Base-by-base conservation (phyloP, 2,113 vertebrate genomes). In the Bettongia penicillata region DNA sequence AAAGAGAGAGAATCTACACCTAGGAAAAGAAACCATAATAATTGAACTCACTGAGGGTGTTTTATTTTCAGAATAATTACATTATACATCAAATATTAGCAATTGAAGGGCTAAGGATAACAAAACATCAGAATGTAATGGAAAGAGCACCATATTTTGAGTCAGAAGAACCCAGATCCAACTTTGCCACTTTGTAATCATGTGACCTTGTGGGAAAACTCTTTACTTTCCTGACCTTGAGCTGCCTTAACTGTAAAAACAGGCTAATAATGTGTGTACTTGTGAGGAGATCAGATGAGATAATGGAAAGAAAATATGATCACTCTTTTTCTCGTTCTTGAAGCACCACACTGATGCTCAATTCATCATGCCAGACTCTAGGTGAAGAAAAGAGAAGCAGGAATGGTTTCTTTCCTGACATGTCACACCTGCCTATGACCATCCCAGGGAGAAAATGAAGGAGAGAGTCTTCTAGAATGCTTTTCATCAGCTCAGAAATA, bases 251-350 rank as follows among this genome's bases (percentile, higher is more conserved):
- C 14, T 84, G 68, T 23, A 22, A 84, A 84, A 84, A 84, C n/a
- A 43, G n/a, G 37, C 37, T 84, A 84, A 84, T 84, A 43, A 43
- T 19, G 68, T 84, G 19, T 22, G 23, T 43, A 77, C 37, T 84
- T 43, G 37, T 51, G 0, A 31, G 24, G 92, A 93, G 23, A 68
- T 89, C 51, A 93, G 14, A 37, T 93, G 51, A 96, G 28, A 7
- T 47, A 49, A 50, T 19, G 23, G 12, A 61, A 23, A 93, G 68
- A 84, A 84, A 84, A 43, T 22, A 43, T 22, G n/a, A 22, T 4
- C 16, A 43, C 16, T 84, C 16, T 43, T 95, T 77, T 90, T 51
- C 89, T 89, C 24, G 53, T 52, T 68, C 96, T 96, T 53, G 10
- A 52, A n/a, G 90, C n/a, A 49, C 1, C 84, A n/a, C 28, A 50